These are phyloP conservation scores for Pangasianodon hypophthalmus DNA, from an alignment of 2,113 vertebrate species.

Conservation along the genomic window DNA sequence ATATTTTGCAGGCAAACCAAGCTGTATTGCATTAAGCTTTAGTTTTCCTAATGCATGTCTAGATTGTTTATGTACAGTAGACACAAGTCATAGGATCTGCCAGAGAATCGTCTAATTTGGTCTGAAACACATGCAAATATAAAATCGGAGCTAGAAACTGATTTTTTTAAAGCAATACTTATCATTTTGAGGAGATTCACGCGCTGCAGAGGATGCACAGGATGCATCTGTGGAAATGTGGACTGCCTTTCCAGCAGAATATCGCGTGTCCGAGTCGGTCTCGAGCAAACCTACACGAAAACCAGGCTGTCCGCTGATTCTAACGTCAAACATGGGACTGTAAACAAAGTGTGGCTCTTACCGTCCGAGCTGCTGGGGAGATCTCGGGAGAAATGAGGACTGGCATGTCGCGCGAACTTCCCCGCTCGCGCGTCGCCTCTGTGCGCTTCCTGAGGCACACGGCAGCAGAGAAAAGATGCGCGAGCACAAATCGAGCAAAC, in stretches of 20 bases:
- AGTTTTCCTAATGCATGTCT: constrained; percentile 64
- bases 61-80: constrained; percentile 14
- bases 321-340: neutral
- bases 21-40: constrained; percentile 52
- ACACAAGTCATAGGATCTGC: constrained; percentile 33
- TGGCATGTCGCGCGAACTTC: constrained; percentile 46
- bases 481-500: constrained; percentile 22
- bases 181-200: neutral
- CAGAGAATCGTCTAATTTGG: neutral
- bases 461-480: constrained; percentile 32
- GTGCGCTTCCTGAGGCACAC: constrained; percentile 26
- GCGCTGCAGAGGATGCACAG: neutral
- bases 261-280: constrained; percentile 36
- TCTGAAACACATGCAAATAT: neutral
- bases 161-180: neutral
- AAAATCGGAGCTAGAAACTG: neutral
- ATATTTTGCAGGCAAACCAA: neutral
- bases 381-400: constrained; percentile 16
- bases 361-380: constrained; percentile 30
- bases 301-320: neutral
- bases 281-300: neutral
- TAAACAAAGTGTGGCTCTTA: constrained; percentile 41
- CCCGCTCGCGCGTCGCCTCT: constrained; percentile 36
- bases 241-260: neutral
- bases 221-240: constrained; percentile 12